Evolutionary conservation across 2,113 vertebrate species (phyloP).

Genomic region (Petroica traversi): DNA sequence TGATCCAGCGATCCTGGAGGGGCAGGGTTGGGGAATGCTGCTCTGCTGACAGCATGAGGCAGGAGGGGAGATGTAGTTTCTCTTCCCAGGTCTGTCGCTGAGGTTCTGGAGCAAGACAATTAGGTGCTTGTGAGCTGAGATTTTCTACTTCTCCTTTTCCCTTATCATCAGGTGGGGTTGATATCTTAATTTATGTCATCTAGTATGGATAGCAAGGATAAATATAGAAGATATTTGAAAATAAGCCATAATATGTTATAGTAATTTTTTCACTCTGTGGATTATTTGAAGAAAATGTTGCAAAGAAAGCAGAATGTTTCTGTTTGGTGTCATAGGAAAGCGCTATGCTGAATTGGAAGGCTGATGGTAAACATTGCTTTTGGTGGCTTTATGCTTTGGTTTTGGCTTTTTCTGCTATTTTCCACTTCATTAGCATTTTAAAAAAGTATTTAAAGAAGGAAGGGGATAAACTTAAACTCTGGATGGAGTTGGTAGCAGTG

Average conservation of each 20-base stretch:
- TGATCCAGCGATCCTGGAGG: neutral
- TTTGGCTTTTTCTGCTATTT: neutral
- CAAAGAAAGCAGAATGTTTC: neutral
- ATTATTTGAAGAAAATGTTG: neutral
- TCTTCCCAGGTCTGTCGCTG: neutral
- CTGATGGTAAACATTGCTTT: neutral
- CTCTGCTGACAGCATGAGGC: neutral
- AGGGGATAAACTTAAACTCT: neutral
- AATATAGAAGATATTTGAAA: neutral
- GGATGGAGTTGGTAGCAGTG: neutral
- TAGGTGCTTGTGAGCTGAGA: neutral
- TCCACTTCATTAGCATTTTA: neutral
- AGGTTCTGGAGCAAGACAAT: fast-evolving
- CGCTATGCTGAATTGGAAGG: neutral
- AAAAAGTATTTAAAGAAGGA: neutral
- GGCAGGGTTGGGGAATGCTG: neutral
- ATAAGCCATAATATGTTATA: neutral
- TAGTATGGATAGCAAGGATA: neutral
- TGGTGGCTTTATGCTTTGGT: neutral
- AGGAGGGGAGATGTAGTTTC: neutral
- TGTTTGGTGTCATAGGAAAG: neutral
- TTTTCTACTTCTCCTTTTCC: neutral
- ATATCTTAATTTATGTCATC: neutral
- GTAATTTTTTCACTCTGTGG: neutral
- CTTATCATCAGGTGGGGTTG: neutral